These are phyloP conservation scores for Bombus consobrinus DNA, from an alignment of 1,140 invertebrate species.

Conservation along the genomic window DNA sequence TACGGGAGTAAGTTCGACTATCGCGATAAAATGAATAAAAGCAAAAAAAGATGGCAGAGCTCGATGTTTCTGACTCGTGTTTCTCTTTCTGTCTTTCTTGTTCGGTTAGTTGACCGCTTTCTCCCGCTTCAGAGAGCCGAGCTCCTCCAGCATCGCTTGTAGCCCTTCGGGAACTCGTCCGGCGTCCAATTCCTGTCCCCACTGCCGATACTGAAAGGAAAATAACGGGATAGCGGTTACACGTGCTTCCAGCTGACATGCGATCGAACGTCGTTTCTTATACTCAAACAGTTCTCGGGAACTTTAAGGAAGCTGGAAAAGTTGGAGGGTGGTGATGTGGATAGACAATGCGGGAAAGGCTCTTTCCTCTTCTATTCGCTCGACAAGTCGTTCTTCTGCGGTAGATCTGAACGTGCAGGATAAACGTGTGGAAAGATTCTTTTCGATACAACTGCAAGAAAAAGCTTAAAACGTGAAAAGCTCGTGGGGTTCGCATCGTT, in stretches of 20 bases:
- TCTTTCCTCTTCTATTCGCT: constrained; percentile 6
- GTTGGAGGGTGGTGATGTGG: not conserved
- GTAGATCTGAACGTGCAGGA: not conserved
- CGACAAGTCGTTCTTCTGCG: not conserved
- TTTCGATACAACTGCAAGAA: not conserved
- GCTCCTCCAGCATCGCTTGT: constrained; percentile 89
- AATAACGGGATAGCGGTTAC: constrained; percentile 44
- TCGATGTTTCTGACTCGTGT: constrained; percentile 53
- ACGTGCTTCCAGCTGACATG: not conserved
- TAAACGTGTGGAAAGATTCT: not conserved
- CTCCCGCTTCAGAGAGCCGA: constrained; percentile 86
- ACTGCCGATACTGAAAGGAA: constrained; percentile 89
- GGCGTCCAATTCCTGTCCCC: constrained; percentile 91
- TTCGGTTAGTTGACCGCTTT: constrained; percentile 67
- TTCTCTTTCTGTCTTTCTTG: constrained; percentile 27
- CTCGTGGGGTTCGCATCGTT: not conserved
- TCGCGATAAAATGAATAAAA: not conserved
- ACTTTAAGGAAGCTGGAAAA: constrained; percentile 7
- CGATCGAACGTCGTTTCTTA: constrained; percentile 10
- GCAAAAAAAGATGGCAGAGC: constrained; percentile 9
- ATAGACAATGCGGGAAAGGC: not conserved
- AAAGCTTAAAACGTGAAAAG: not conserved
- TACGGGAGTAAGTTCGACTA: constrained; percentile 24
- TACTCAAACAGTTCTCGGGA: constrained; percentile 6
- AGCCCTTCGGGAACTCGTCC: constrained; percentile 90